Conservation (phyloP, 92 coral and sea anemone species). For the Phenganax subtilis region DNA sequence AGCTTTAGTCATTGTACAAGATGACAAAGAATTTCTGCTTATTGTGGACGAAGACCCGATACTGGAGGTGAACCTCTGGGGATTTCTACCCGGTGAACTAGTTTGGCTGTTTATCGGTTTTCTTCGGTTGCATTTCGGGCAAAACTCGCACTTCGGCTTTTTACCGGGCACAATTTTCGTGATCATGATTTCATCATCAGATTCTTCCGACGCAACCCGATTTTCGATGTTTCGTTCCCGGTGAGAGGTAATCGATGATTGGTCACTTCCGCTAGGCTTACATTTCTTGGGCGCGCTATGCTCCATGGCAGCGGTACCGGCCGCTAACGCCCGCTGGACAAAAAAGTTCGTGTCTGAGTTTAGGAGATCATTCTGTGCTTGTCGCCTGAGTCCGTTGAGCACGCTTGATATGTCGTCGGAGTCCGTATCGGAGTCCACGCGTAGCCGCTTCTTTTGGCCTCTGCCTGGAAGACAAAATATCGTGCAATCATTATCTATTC, state of each 20-base stretch:
- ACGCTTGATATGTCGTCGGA: slow-evolving; percentile 6
- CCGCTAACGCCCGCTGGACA: slow-evolving; percentile 30
- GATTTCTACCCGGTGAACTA: background rate
- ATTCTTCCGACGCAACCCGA: too few relatives aligned
- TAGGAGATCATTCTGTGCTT: slow-evolving; percentile 5
- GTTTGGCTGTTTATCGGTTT: background rate
- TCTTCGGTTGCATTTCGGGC: slow-evolving; percentile 34
- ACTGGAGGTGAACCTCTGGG: background rate
- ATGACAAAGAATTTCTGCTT: background rate
- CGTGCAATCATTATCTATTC: background rate
- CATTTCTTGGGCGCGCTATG: slow-evolving; percentile 3
- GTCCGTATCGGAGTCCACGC: slow-evolving; percentile 22
- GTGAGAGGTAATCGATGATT: background rate
- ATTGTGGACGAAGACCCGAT: background rate
- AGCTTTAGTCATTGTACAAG: slow-evolving; percentile 9
- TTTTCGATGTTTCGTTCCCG: slow-evolving; percentile 12
- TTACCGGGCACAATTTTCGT: slow-evolving; percentile 13
- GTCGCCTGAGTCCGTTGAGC: slow-evolving; percentile 20
- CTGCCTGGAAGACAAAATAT: background rate
- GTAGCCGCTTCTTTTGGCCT: background rate
- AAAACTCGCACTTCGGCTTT: background rate
- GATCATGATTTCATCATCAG: slow-evolving; percentile 13
- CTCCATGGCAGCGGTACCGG: slow-evolving; percentile 24
- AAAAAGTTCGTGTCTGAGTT: slow-evolving; percentile 14
- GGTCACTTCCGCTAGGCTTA: background rate